Percentiles rank a stretch among this genome's conserved stretches.
Evolutionary conservation across 92 coral and sea anemone species (phyloP).

Genomic region (Umimayanthus kanabou): DNA sequence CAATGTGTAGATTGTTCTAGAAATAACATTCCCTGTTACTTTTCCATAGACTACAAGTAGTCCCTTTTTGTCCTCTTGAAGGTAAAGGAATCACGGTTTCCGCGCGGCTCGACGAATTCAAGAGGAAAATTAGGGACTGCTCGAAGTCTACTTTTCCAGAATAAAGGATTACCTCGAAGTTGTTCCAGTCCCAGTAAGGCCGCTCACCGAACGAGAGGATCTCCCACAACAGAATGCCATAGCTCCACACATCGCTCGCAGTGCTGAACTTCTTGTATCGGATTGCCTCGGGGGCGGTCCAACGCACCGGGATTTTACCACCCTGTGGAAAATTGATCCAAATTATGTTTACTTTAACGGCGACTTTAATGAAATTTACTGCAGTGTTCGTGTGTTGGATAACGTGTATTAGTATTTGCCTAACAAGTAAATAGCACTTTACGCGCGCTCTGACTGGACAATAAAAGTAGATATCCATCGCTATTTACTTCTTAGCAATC

Average conservation of each 20-base stretch:
- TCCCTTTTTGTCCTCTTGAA: too few species aligned
- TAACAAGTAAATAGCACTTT: too few species aligned
- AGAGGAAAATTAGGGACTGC: too few species aligned
- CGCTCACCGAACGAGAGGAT: constrained; percentile 87
- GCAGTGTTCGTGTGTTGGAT: neutral
- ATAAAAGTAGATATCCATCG: too few species aligned
- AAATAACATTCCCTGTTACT: neutral
- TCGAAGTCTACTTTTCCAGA: too few species aligned
- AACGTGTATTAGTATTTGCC: too few species aligned
- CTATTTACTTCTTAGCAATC: too few species aligned
- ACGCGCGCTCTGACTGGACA: too few species aligned
- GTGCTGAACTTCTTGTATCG: constrained; percentile 82
- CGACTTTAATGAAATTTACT: neutral
- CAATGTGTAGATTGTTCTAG: neutral
- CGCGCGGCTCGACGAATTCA: too few species aligned
- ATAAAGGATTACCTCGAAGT: constrained; percentile 75
- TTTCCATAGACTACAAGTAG: neutral
- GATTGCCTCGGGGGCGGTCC: constrained; percentile 98
- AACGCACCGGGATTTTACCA: constrained; percentile 92
- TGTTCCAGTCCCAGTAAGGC: constrained; percentile 95
- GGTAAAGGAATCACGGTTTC: too few species aligned
- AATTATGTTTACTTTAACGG: neutral
- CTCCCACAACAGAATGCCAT: constrained; percentile 90
- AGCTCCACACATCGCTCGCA: constrained; percentile 95
- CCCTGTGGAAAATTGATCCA: constrained; percentile 51